Conservation (phyloP, 2,888 invertebrate species). For the Lepidocyrtinus sp. region DNA sequence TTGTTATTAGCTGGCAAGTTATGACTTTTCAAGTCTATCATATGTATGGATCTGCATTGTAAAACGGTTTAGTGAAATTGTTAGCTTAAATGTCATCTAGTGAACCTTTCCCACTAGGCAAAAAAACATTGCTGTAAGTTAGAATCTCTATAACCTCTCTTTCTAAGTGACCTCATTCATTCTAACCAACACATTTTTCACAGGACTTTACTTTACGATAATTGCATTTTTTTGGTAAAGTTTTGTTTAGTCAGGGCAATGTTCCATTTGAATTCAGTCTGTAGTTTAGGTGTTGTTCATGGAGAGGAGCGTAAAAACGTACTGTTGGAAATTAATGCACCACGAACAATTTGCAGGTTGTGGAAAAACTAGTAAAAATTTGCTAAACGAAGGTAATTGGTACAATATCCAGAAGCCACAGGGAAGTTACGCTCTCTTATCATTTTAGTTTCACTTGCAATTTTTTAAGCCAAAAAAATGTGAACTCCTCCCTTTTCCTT, state of each 20-base stretch:
- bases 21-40: conserved; percentile 25
- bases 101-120: neutral
- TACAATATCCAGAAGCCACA: conserved; percentile 6
- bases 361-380: conserved; percentile 6
- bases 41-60: conserved; percentile 9
- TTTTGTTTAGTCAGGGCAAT: no score
- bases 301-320: no score
- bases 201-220: conserved; percentile 45
- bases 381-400: neutral
- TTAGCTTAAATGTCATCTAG: neutral
- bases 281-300: no score
- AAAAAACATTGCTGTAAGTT: no score
- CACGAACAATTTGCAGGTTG: neutral
- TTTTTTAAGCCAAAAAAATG: conserved; percentile 5
- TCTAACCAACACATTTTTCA: conserved; percentile 39
- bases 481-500: conserved; percentile 11
- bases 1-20: conserved; percentile 23
- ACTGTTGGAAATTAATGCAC: no score
- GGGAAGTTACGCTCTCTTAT: conserved; percentile 11
- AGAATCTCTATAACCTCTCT: no score
- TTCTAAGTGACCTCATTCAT: conserved; percentile 28
- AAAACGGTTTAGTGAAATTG: neutral
- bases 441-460: neutral
- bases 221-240: conserved; percentile 29
- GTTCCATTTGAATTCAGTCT: no score